Conservation (phyloP, 2,797 vertebrate species). For the Aeoliscus strigatus region DNA sequence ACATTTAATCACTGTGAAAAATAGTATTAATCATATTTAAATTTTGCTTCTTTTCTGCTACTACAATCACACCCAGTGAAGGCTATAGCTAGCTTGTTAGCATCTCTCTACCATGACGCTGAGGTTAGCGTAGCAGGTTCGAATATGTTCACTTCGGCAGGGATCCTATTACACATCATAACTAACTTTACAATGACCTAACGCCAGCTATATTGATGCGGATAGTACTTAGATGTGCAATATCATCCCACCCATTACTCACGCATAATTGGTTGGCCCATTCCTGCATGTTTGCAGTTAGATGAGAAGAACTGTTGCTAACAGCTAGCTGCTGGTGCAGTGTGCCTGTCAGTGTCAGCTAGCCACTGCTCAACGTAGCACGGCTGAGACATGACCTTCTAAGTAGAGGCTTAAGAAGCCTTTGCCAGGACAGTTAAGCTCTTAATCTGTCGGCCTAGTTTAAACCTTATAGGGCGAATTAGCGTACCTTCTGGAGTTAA, state of each 20-base stretch:
- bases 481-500: conserved; percentile 53
- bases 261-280: conserved; percentile 80
- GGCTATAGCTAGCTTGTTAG: conserved; percentile 34
- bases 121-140: conserved; percentile 23
- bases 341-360: conserved; percentile 52
- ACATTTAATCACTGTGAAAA: background rate
- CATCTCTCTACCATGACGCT: conserved; percentile 25
- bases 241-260: conserved; percentile 49
- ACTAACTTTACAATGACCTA: background rate
- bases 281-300: conserved; percentile 70
- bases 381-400: conserved; percentile 72
- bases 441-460: conserved; percentile 67
- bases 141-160: background rate
- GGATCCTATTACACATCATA: background rate
- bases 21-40: background rate
- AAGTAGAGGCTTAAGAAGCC: conserved; percentile 58
- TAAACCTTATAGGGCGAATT: conserved; percentile 45
- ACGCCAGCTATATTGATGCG: background rate
- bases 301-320: conserved; percentile 58
- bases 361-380: conserved; percentile 34
- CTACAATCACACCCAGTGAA: background rate
- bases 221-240: background rate
- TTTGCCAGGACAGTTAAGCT: conserved; percentile 65
- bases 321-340: conserved; percentile 35
- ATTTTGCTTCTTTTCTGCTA: background rate